phyloP scores from a whole-genome alignment of 2,888 invertebrate species.

The Boloria euphrosyne region DNA sequence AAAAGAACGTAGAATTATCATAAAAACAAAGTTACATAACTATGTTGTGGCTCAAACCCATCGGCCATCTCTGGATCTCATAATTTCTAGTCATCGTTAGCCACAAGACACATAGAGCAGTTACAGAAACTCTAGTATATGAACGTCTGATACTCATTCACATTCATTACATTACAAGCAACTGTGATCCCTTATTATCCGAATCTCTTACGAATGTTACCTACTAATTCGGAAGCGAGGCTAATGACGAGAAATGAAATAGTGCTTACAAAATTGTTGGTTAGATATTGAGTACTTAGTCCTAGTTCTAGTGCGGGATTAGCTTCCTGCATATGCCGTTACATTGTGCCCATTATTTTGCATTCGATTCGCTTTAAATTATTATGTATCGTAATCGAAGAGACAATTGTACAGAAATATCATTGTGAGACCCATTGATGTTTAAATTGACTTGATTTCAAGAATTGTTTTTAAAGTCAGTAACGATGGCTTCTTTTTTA shows the following conservation, averaged over 20 bases:
- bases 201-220: slow-evolving; percentile 26
- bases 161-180: too few relatives aligned
- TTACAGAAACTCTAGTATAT: too few relatives aligned
- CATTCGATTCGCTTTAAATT: slow-evolving; percentile 55
- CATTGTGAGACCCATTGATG: slow-evolving; percentile 10
- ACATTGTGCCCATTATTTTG: slow-evolving; percentile 52
- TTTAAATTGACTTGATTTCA: too few relatives aligned
- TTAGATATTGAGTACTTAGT: slow-evolving; percentile 53
- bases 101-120: too few relatives aligned
- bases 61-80: too few relatives aligned
- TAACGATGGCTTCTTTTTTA: too few relatives aligned
- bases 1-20: too few relatives aligned
- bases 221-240: slow-evolving; percentile 48
- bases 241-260: slow-evolving; percentile 56
- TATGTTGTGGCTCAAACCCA: too few relatives aligned
- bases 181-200: not conserved
- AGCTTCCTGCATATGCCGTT: slow-evolving; percentile 51
- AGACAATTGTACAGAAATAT: slow-evolving; percentile 38
- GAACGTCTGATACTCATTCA: too few relatives aligned
- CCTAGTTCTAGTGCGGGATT: slow-evolving; percentile 47
- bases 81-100: too few relatives aligned
- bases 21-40: too few relatives aligned
- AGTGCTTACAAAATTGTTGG: slow-evolving; percentile 61
- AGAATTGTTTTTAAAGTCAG: too few relatives aligned
- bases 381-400: slow-evolving; percentile 44